A percentile compares a stretch with the other conserved stretches of the same genome.
phyloP scores from a whole-genome alignment of 1,140 invertebrate species.

The Microplitis mediator region DNA sequence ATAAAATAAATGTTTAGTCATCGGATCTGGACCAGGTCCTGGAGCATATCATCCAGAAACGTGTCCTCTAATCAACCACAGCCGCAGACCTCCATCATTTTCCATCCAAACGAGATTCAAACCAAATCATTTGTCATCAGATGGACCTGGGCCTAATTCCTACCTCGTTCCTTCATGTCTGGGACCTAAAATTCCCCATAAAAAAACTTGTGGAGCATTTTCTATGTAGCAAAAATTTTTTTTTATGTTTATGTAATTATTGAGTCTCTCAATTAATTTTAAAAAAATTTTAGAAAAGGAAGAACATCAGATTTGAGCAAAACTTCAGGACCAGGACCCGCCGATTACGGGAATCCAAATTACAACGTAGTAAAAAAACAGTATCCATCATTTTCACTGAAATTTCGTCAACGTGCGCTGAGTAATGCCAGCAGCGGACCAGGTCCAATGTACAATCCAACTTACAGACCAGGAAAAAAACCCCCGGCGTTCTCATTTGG shows the following conservation, averaged over 20 bases:
- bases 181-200: slow-evolving; percentile 53
- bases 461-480: slow-evolving; percentile 35
- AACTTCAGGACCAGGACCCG: slow-evolving; percentile 48
- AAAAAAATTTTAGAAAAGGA: slow-evolving; percentile 13
- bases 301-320: neutral
- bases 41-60: slow-evolving; percentile 53
- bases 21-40: slow-evolving; percentile 47
- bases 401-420: slow-evolving; percentile 26
- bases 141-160: slow-evolving; percentile 50
- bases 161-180: slow-evolving; percentile 51
- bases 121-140: slow-evolving; percentile 15
- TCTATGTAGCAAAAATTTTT: slow-evolving; percentile 43
- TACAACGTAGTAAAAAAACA: slow-evolving; percentile 41
- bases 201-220: slow-evolving; percentile 49
- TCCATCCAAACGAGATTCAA: slow-evolving; percentile 36
- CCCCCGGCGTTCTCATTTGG: slow-evolving; percentile 52
- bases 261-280: slow-evolving; percentile 17
- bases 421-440: slow-evolving; percentile 32
- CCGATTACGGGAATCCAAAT: slow-evolving; percentile 41
- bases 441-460: slow-evolving; percentile 47
- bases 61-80: slow-evolving; percentile 48
- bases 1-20: slow-evolving; percentile 14
- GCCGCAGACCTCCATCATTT: slow-evolving; percentile 44
- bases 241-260: slow-evolving; percentile 9
- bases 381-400: slow-evolving; percentile 49